phyloP scores from a whole-genome alignment of 1,140 invertebrate genomes.

The Chlorops oryzae region DNA sequence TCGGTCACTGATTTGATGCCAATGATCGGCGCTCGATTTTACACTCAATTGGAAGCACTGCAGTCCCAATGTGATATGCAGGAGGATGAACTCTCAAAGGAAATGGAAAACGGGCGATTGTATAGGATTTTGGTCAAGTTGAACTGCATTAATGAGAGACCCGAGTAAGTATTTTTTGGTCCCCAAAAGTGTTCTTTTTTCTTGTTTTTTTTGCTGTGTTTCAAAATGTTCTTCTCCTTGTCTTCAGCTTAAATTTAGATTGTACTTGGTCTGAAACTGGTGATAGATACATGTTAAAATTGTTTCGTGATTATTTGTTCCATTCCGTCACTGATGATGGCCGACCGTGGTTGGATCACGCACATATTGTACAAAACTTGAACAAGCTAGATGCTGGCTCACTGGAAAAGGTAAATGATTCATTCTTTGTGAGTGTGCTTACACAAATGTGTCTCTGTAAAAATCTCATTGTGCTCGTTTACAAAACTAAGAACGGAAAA shows the following conservation, averaged over 20 bases:
- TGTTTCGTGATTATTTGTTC: constrained; percentile 96
- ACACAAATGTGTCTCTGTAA: too few species aligned
- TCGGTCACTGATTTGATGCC: constrained; percentile 96
- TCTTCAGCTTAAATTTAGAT: constrained; percentile 77
- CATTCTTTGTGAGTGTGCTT: too few species aligned
- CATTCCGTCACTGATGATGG: constrained; percentile 90
- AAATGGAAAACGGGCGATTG: constrained; percentile 90
- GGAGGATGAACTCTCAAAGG: constrained; percentile 85
- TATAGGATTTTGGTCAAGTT: constrained; percentile 87
- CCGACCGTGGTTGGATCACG: constrained; percentile 90
- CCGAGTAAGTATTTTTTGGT: constrained; percentile 64
- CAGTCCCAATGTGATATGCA: constrained; percentile 81
- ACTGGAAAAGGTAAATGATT: constrained; percentile 78
- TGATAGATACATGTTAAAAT: constrained; percentile 94
- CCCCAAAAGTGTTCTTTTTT: too few species aligned
- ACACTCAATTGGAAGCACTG: constrained; percentile 87
- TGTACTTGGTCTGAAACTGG: constrained; percentile 94
- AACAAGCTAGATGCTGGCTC: constrained; percentile 91
- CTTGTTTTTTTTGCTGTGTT: too few species aligned
- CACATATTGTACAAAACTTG: constrained; percentile 87
- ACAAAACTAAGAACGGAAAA: too few species aligned
- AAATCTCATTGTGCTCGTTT: too few species aligned
- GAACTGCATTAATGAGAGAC: constrained; percentile 85
- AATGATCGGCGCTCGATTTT: constrained; percentile 97
- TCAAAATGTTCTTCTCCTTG: constrained; percentile 2